These are phyloP conservation scores for Mastomys natalensis DNA, from an alignment of 2,113 vertebrate species.

Conservation along the genomic window DNA sequence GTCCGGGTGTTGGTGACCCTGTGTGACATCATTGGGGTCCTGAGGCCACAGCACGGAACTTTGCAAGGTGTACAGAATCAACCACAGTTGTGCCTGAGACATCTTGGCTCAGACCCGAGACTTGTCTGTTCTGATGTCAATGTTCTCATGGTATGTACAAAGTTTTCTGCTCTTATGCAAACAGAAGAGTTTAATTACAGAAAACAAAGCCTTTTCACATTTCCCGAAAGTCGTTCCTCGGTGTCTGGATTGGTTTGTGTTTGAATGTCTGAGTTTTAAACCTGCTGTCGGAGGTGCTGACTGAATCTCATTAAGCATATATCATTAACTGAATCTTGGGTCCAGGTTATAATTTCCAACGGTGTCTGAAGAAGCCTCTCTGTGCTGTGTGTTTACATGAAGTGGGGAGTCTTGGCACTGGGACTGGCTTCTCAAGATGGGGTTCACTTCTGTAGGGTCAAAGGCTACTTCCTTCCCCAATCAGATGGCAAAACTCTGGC, in stretches of 20 bases:
- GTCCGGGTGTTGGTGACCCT: not conserved
- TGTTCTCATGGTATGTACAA: not conserved
- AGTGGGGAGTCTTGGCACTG: not conserved
- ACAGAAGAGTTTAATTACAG: not conserved
- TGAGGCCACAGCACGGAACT: not conserved
- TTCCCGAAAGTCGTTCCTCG: not conserved
- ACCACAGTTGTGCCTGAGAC: not conserved
- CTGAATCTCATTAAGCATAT: not conserved
- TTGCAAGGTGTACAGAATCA: not conserved
- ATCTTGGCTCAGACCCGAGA: not conserved
- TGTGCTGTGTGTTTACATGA: not conserved
- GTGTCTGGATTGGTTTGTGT: not conserved
- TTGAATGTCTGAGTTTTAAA: not conserved
- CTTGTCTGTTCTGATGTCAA: not conserved
- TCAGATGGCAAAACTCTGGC: not conserved
- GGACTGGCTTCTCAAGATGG: not conserved
- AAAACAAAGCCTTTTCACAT: not conserved
- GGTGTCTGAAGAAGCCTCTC: not conserved
- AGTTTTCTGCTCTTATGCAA: not conserved
- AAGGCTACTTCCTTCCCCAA: not conserved
- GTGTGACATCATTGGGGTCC: too few species aligned
- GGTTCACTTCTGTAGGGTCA: accelerated
- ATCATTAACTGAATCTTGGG: not conserved
- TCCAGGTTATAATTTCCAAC: not conserved
- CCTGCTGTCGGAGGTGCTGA: not conserved